phyloP scores from a whole-genome alignment of 1,140 invertebrate species.

The Planococcus citri region DNA sequence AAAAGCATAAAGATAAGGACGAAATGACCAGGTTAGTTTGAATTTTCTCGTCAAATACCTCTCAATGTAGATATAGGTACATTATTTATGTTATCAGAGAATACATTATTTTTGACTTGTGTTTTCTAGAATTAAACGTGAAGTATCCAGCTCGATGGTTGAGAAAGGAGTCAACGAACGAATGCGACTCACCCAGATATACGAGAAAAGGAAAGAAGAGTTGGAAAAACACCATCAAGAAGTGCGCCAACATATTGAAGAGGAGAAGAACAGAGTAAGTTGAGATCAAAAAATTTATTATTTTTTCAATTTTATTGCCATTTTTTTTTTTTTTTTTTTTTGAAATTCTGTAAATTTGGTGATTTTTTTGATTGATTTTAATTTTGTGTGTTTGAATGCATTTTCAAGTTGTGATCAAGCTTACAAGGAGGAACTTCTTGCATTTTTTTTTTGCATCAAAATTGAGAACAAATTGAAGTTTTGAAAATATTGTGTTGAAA shows the following conservation, averaged over 20 bases:
- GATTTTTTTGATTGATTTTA: too few relatives aligned
- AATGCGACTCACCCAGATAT: slow-evolving; percentile 55
- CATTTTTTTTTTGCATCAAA: too few relatives aligned
- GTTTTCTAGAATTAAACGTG: slow-evolving; percentile 50
- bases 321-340: too few relatives aligned
- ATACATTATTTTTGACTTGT: not conserved
- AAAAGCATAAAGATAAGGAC: slow-evolving; percentile 74
- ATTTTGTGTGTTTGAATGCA: too few relatives aligned
- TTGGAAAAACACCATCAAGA: slow-evolving; percentile 63
- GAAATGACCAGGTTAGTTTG: slow-evolving; percentile 74
- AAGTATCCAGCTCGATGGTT: slow-evolving; percentile 59
- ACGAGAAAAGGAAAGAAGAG: slow-evolving; percentile 59
- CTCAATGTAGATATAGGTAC: not conserved
- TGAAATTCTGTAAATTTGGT: too few relatives aligned
- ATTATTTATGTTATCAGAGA: not conserved
- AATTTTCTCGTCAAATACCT: too few relatives aligned
- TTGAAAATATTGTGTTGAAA: too few relatives aligned
- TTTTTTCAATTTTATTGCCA: not conserved
- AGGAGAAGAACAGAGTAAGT: slow-evolving; percentile 55
- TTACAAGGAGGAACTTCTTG: too few relatives aligned
- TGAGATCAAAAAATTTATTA: not conserved
- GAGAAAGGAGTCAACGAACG: slow-evolving; percentile 71
- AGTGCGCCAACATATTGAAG: slow-evolving; percentile 51
- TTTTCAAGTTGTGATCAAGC: too few relatives aligned
- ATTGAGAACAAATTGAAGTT: too few relatives aligned